phyloP scores from a whole-genome alignment of 2,797 vertebrate genomes.

The Novumbra hubbsi region DNA sequence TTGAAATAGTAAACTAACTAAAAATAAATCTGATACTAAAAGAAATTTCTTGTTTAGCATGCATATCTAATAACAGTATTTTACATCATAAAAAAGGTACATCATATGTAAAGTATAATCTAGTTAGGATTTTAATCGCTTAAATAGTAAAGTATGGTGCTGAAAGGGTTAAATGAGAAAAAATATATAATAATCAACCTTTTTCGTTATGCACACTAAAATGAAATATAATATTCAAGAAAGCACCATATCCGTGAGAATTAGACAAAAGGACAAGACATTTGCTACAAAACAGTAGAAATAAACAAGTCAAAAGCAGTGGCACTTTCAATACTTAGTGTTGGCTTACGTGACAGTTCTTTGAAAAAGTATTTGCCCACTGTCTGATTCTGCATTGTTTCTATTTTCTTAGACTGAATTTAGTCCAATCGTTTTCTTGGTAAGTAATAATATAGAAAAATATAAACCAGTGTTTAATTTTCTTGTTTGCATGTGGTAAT shows the following conservation, averaged over 20 bases:
- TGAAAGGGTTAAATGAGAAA: background rate
- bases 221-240: background rate
- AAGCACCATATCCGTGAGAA: background rate
- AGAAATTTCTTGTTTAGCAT: slow-evolving; percentile 19
- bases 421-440: too few relatives aligned
- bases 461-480: too few relatives aligned
- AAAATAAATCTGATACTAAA: background rate
- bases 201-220: background rate
- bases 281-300: slow-evolving; percentile 3
- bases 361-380: background rate
- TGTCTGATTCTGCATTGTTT: too few relatives aligned
- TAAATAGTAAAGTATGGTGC: slow-evolving; percentile 6
- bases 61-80: background rate
- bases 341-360: too few relatives aligned
- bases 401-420: too few relatives aligned
- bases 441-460: too few relatives aligned
- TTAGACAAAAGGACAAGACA: background rate
- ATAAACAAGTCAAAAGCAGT: background rate
- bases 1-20: background rate
- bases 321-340: background rate
- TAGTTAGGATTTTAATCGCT: slow-evolving; percentile 8
- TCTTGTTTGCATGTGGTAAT: too few relatives aligned
- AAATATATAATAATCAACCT: background rate
- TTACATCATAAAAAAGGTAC: background rate
- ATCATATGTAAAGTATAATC: slow-evolving; percentile 10